A percentile compares a stretch with the other conserved stretches of the same genome.
Conservation (phyloP, 2,113 vertebrate genomes). For the Herpailurus yagouaroundi region DNA sequence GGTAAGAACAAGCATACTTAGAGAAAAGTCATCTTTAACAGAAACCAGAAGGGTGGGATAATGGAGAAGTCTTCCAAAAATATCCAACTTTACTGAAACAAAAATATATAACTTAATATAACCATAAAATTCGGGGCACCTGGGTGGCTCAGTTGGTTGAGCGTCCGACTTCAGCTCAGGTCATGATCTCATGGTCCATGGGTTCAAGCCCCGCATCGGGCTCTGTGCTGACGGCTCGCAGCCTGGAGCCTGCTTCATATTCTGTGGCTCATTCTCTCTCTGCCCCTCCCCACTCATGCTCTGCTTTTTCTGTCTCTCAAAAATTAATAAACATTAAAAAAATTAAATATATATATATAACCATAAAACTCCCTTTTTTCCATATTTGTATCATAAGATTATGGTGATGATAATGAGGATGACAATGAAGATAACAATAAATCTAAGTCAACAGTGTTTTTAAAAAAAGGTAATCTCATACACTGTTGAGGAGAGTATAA, state of each 20-base stretch:
- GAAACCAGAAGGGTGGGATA: not conserved
- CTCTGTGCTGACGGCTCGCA: too few relatives aligned
- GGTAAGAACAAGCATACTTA: not conserved
- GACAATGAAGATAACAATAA: not conserved
- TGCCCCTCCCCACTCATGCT: too few relatives aligned
- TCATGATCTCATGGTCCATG: too few relatives aligned
- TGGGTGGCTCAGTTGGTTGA: too few relatives aligned
- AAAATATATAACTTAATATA: not conserved
- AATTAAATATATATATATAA: not conserved
- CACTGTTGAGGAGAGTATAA: not conserved
- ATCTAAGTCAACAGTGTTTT: not conserved
- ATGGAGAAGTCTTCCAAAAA: not conserved
- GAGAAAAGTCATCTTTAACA: not conserved
- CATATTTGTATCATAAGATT: not conserved
- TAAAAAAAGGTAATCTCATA: not conserved
- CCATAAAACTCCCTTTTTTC: not conserved
- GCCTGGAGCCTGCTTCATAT: too few relatives aligned
- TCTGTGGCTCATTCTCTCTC: too few relatives aligned
- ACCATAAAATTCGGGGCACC: not conserved
- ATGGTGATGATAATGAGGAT: not conserved
- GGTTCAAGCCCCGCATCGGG: too few relatives aligned
- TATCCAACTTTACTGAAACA: not conserved
- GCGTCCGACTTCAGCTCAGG: too few relatives aligned
- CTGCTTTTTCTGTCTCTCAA: too few relatives aligned
- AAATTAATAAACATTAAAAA: too few relatives aligned